Base-by-base conservation (phyloP, 2,113 vertebrate genomes). In the Garra rufa region DNA sequence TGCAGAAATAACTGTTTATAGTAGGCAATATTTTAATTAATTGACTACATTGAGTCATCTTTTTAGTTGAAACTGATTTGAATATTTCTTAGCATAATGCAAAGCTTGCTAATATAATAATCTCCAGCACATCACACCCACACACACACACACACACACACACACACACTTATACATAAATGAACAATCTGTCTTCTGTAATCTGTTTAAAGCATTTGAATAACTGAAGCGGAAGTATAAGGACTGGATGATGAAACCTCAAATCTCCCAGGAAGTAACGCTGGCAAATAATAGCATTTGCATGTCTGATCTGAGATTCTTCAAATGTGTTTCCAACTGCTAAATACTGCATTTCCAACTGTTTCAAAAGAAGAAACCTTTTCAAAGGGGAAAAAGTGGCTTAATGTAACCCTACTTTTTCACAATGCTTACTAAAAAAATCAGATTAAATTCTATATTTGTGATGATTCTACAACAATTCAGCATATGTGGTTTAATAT, bases 151-250 rank as follows among this genome's bases (percentile, higher is more conserved):
- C 83, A n/a, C n/a, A n/a, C n/a, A n/a, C n/a, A 71, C 55, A 63
- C 6, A 59, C 70, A 55, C 24, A 81, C 43, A 71, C 83, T 34
- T 13, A 19, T 48, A 50, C 28, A 73, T n/a, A 46, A 57, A 13
- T 61, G 50, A 79, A 84, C 81, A 83, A 21, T 24, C 76, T 67
- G 57, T 83, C 75, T 21, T 38, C 19, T 85, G 24, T 61, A 82
- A 88, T 88, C 77, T 81, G 76, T 84, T 88, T 81, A 81, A 86
- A 83, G 44, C 52, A 86, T 86, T 86, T 88, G 84, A 84, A 86
- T 84, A 88, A 88, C 84, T 88, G 87, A 86, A 81, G 59, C 77
- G 52, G 82, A 88, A 81, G 67, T 81, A 43, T 59, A 24, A 74
- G 61, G 43, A 50, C 77, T 9, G 14, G 14, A 83, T 81, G 44